Evolutionary conservation across 2,113 vertebrate species (phyloP), one percentile per base, ranked within the genome.

Genomic region (Clarias magur): DNA sequence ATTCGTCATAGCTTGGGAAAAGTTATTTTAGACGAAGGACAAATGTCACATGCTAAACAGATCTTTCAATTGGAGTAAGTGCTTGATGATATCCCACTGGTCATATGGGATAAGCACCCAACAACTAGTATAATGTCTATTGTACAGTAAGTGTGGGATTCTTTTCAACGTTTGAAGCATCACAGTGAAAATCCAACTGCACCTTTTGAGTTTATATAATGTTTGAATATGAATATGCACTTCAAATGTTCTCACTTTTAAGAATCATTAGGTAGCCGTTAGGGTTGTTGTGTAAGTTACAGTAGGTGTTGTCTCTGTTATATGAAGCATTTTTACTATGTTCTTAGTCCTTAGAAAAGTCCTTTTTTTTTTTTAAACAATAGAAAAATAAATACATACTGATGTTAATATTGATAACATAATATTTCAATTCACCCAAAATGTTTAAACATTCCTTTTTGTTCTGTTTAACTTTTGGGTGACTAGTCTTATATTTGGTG

Each of bases 31-130:
- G 76, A 83, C 84, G 3, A 88, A 34, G 81, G 38, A 87, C 84
- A 90, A 84, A 92, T 84, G 88, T 91, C 88, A 92, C 82, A 87
- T 83, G 87, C 73, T 88, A 83, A 84, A 88, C 75, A 53, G 82
- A 67, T 86, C 72, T 82, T 56, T 76, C 72, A 67, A 42, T 68
- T 42, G 12, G 60, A 70, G n/a, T 73, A 75, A n/a, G 48, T 85
- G 60, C 56, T 60, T 83, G 25, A 73, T 73, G 76, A 62, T 81
- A 48, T 62, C 54, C 76, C 76, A 53, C 78, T n/a, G 30, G 54
- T 63, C 68, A 23, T 34, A 56, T 88, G 59, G 30, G 38, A 75
- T 34, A 30, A 73, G 4, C 23, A 25, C 13, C 19, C 34, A 80
- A 57, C 13, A 30, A 11, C 27, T 6, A 42, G 42, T 42, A 42